These are phyloP conservation scores for Cnemophilus loriae DNA, from an alignment of 2,113 vertebrate genomes.

Conservation along the genomic window DNA sequence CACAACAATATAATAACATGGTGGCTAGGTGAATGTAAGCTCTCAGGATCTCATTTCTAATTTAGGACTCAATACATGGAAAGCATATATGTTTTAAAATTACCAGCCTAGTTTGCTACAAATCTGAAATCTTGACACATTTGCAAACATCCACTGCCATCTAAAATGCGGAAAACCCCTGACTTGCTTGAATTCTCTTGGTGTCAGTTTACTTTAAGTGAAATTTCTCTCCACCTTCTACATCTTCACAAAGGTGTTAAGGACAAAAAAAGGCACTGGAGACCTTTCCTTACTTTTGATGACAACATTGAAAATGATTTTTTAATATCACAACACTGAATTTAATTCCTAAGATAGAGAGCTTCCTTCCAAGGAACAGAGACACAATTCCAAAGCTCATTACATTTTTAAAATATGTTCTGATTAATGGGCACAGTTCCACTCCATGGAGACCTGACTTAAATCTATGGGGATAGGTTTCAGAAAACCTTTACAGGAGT, in stretches of 20 bases:
- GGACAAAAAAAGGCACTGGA: not conserved
- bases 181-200: not conserved
- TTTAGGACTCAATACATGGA: not conserved
- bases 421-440: not conserved
- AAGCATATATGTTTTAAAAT: not conserved
- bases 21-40: not conserved
- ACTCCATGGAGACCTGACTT: not conserved
- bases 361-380: not conserved
- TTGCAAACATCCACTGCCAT: not conserved
- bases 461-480: not conserved
- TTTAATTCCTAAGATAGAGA: not conserved
- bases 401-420: not conserved
- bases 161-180: not conserved
- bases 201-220: not conserved
- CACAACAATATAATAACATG: not conserved
- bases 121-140: not conserved
- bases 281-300: not conserved
- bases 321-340: not conserved
- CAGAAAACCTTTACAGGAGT: not conserved
- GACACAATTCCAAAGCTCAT: not conserved
- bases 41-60: not conserved
- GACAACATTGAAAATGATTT: not conserved
- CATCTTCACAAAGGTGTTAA: not conserved
- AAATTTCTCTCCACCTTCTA: not conserved
- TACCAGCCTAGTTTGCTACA: not conserved